A percentile compares a stretch with the other conserved stretches of the same genome.
These are phyloP conservation scores for Cardiocondyla obscurior DNA, from an alignment of 1,140 invertebrate genomes.

Conservation along the genomic window DNA sequence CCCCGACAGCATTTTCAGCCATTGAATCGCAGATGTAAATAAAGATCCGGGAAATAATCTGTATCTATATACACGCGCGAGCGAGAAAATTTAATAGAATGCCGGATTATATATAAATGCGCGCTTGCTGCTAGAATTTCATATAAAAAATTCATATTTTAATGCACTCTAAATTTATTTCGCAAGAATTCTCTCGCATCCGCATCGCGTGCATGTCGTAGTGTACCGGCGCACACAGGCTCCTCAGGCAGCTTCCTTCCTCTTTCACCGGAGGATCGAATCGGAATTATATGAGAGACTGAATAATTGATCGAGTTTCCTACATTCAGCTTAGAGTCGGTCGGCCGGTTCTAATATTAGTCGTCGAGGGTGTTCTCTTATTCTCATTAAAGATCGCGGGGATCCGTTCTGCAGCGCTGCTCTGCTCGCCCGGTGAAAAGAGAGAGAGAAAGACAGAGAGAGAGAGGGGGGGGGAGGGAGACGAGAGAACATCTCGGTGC, in stretches of 20 bases:
- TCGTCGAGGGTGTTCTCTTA: slow-evolving; percentile 44
- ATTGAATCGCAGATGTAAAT: slow-evolving; percentile 8
- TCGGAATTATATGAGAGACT: slow-evolving; percentile 51
- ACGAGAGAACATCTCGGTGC: slow-evolving; percentile 6
- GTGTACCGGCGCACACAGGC: not conserved
- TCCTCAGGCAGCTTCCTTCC: not conserved
- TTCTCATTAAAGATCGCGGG: slow-evolving; percentile 55
- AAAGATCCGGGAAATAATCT: not conserved
- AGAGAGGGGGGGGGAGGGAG: not conserved
- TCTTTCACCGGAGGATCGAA: slow-evolving; percentile 23
- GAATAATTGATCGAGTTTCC: slow-evolving; percentile 58
- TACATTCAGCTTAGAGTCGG: slow-evolving; percentile 51
- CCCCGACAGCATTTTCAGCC: no score
- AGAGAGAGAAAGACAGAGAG: not conserved
- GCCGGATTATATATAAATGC: slow-evolving; percentile 8
- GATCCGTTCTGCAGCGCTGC: slow-evolving; percentile 22
- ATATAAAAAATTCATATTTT: slow-evolving; percentile 46
- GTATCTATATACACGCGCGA: not conserved
- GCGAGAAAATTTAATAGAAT: slow-evolving; percentile 33
- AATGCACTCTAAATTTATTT: slow-evolving; percentile 28
- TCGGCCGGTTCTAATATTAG: slow-evolving; percentile 50
- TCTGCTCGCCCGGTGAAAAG: not conserved
- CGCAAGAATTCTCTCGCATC: slow-evolving; percentile 7
- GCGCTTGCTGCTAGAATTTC: slow-evolving; percentile 14
- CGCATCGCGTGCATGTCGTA: not conserved